A percentile compares a stretch with the other conserved stretches of the same genome.
Conservation (phyloP, 2,113 vertebrate species). For the Cathartes aura region DNA sequence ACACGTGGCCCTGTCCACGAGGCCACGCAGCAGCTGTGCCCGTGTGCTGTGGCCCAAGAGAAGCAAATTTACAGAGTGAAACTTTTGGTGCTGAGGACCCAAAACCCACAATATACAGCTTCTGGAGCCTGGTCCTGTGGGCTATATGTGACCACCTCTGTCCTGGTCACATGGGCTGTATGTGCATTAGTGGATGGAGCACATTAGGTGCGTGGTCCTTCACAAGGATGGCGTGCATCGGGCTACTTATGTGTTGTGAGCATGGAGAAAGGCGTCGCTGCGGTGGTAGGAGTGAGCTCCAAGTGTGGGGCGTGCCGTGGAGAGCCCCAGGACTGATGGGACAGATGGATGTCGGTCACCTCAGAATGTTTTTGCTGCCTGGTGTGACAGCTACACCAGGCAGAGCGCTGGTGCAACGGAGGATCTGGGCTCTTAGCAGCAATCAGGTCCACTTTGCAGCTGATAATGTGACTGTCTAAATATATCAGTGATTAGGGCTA, state of each 20-base stretch:
- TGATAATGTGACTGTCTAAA: constrained; percentile 51
- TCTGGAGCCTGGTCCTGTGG: not conserved
- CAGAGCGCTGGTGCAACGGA: not conserved
- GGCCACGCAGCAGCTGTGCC: accelerated
- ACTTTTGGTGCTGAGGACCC: not conserved
- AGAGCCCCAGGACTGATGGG: not conserved
- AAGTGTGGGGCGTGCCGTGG: accelerated
- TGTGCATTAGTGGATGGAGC: accelerated
- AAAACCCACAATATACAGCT: not conserved
- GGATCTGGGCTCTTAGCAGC: not conserved
- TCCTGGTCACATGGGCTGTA: not conserved
- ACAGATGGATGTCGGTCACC: not conserved
- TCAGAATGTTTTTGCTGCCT: not conserved
- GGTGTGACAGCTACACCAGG: not conserved
- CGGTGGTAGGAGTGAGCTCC: not conserved
- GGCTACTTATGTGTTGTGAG: accelerated
- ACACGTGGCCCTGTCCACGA: accelerated
- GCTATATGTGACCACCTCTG: not conserved
- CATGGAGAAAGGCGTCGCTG: accelerated
- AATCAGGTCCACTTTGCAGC: not conserved
- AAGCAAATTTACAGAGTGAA: not conserved
- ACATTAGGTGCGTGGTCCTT: not conserved
- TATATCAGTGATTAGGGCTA: constrained; percentile 40
- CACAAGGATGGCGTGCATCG: accelerated
- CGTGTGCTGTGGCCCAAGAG: not conserved